These are phyloP conservation scores for Coturnix japonica DNA, from an alignment of 2,113 vertebrate genomes.

Conservation along the genomic window DNA sequence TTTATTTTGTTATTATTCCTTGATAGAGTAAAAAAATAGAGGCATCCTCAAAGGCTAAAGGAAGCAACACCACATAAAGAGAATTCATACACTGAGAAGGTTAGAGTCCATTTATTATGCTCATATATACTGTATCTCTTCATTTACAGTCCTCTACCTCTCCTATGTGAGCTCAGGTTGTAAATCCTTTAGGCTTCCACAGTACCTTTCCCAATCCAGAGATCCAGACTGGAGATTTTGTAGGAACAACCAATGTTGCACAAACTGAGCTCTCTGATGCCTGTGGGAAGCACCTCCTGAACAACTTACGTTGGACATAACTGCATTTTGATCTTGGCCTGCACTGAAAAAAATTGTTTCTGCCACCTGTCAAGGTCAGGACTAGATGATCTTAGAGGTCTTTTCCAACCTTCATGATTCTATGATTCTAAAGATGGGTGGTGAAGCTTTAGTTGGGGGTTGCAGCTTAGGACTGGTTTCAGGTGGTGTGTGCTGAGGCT, in stretches of 20 bases:
- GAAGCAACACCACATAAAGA: background rate
- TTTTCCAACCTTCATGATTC: no score
- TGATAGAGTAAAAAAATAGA: conserved; percentile 4
- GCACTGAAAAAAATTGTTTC: background rate
- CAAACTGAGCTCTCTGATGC: background rate
- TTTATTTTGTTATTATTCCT: conserved; percentile 31
- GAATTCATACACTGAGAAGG: background rate
- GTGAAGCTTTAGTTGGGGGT: background rate
- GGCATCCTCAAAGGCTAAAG: conserved; percentile 6
- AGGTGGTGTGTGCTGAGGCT: background rate
- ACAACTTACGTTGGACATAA: background rate
- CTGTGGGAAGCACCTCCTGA: background rate
- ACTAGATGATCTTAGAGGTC: no score
- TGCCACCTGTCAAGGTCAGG: background rate
- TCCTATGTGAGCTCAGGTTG: background rate
- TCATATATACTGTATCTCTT: background rate
- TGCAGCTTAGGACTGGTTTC: background rate
- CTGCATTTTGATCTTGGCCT: background rate
- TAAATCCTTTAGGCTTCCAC: background rate
- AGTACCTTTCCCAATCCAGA: background rate
- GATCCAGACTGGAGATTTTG: background rate
- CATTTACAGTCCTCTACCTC: background rate
- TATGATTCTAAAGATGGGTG: background rate
- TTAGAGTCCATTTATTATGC: background rate
- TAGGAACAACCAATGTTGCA: background rate